Base-by-base conservation (phyloP, 2,888 invertebrate genomes). In the Euplexia lucipara region DNA sequence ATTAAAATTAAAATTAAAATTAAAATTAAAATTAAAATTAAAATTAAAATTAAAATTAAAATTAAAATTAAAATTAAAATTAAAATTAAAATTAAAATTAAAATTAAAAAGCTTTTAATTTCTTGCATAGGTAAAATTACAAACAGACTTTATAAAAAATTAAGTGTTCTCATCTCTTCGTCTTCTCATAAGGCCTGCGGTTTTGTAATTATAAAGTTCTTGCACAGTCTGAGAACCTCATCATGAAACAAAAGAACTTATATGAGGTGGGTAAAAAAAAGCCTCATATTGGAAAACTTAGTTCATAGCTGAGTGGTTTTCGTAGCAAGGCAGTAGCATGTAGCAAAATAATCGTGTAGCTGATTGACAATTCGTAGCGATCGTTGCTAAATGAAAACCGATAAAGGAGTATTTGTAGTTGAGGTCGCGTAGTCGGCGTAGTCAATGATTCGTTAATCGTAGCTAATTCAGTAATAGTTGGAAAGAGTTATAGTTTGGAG, bases 151-250 rank as follows among this genome's bases (percentile, higher is more conserved):
- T n/a, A n/a, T n/a, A n/a, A n/a, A n/a, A n/a, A n/a, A n/a, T n/a
- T n/a, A n/a, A n/a, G n/a, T n/a, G n/a, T n/a, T n/a, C n/a, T n/a
- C n/a, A n/a, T n/a, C n/a, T n/a, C n/a, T n/a, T n/a, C n/a, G n/a
- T n/a, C n/a, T n/a, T n/a, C n/a, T n/a, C 16, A 32, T 18, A 37
- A 14, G 32, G 39, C 42, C 44, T 48, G 42, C 7, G 39, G 59
- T 74, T 49, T 66, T 44, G 35, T 65, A 26, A 26, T 26, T 26
- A 52, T 49, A 39, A 20, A 66, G 49, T 51, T 58, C 58, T 41
- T 16, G n/a, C 30, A 12, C 22, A 35, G 18, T 44, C 48, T 26
- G 26, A 72, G 44, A 52, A 49, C 39, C 30, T 53, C 26, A 39
- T 35, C 35, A 30, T 10, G 44, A 6, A 37, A 39, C 20, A 34